phyloP scores from a whole-genome alignment of 1,140 invertebrate genomes.

The Sesamia nonagrioides region DNA sequence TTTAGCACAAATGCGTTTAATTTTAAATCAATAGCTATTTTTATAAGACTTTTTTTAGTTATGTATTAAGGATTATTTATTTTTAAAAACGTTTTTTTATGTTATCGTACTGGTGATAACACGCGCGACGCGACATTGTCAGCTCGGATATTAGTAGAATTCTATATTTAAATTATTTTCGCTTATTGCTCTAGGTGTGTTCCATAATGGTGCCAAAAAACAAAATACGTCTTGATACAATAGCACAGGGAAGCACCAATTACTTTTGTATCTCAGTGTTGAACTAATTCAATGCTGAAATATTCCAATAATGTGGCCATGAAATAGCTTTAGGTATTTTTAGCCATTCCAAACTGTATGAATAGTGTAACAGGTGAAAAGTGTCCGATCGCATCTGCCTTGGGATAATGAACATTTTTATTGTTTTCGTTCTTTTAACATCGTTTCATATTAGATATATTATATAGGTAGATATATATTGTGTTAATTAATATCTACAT shows the following conservation, averaged over 20 bases:
- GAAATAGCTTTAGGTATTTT: neutral
- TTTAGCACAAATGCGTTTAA: conserved; percentile 18
- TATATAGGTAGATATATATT: too few relatives aligned
- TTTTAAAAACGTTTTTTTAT: conserved; percentile 52
- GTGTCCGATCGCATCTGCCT: neutral
- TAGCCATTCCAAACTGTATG: neutral
- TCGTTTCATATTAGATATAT: too few relatives aligned
- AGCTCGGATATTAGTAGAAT: conserved; percentile 72
- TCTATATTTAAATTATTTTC: conserved; percentile 84
- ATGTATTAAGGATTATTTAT: conserved; percentile 34
- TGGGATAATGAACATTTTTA: neutral
- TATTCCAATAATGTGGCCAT: neutral
- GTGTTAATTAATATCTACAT: too few relatives aligned
- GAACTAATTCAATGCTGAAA: neutral
- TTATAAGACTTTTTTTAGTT: neutral
- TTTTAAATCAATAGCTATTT: neutral
- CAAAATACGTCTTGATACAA: neutral
- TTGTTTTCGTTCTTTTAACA: too few relatives aligned
- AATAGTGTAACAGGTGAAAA: conserved; percentile 3
- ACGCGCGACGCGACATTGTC: conserved; percentile 78
- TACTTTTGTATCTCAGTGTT: neutral
- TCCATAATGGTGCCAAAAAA: conserved; percentile 64
- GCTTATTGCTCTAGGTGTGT: conserved; percentile 62
- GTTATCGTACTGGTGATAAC: conserved; percentile 60
- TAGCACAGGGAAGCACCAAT: neutral